A percentile compares a stretch with the other conserved stretches of the same genome.
These are phyloP conservation scores for Trachurus trachurus DNA, from an alignment of 2,797 vertebrate genomes.

Conservation along the genomic window DNA sequence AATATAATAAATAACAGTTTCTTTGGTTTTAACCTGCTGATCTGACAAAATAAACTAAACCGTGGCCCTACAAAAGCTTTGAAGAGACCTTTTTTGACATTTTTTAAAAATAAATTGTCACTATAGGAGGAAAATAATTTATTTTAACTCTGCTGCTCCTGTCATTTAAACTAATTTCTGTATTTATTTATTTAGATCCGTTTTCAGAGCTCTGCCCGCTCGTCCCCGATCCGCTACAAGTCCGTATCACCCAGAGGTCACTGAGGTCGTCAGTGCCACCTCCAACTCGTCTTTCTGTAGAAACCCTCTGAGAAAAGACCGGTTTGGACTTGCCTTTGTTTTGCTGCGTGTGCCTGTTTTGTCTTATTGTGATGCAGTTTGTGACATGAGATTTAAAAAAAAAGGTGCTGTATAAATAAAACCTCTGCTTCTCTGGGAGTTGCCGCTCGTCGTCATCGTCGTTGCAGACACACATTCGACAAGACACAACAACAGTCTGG, in stretches of 20 bases:
- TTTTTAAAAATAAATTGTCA: neutral
- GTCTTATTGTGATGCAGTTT: slow-evolving; percentile 9
- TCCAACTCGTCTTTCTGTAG: neutral
- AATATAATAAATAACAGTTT: neutral
- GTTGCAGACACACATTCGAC: neutral
- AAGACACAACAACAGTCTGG: slow-evolving; percentile 32
- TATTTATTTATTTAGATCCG: neutral
- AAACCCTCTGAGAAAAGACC: neutral
- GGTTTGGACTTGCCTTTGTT: slow-evolving; percentile 23
- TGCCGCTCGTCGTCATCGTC: neutral
- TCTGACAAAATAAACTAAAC: neutral
- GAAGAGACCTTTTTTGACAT: neutral
- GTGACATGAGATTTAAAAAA: slow-evolving; percentile 3
- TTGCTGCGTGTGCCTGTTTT: slow-evolving; percentile 8
- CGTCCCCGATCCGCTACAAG: neutral
- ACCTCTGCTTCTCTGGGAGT: neutral
- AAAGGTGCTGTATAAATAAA: slow-evolving; percentile 18
- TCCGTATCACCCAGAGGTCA: neutral
- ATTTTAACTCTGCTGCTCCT: neutral
- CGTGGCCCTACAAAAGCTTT: neutral
- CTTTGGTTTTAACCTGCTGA: neutral
- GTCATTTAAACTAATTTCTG: neutral
- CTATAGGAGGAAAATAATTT: too few relatives aligned
- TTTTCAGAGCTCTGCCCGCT: neutral
- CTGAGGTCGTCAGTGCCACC: neutral